Evolutionary conservation across 2,888 invertebrate genomes (phyloP), one percentile per base, ranked within the genome.

Genomic region (Pherbina coryleti): DNA sequence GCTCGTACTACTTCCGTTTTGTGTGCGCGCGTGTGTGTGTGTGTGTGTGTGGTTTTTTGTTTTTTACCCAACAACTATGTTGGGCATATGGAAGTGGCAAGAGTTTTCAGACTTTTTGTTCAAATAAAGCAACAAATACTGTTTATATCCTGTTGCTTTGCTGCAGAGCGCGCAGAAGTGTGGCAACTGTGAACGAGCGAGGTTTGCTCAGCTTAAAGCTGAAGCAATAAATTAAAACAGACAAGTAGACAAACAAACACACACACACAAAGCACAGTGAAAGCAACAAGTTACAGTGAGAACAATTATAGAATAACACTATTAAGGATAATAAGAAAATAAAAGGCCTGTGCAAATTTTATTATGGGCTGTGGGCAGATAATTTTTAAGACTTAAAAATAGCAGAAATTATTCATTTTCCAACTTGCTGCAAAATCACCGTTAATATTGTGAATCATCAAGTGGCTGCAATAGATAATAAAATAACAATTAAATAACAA

Each of bases 11-110:
- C 22, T 14, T 9, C 28, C 25, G 11, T 14, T 9, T 60, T 22
- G 69, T 37, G 80, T 79, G 78, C 78, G 64, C 69, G 57, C 28
- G 75, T 78, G 69, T 57, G 55, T 60, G 66, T 55, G 22, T 19
- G 28, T 28, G 49, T 34, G 17, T 49, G 69, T 37, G n/a, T 51
- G 11, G 3, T 5, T 19, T n/a, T 55, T 55, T 5, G 1, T 1
- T 1, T 55, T 55, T 55, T 9, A 3, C 55, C 7, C 55, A 55
- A 3, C 7, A 22, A 55, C 55, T 19, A 5, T 55, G 19, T 14
- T 11, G 57, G 28, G 57, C 19, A 22, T 44, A 37, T 44, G n/a
- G 62, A 28, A 62, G 51, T 60, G 51, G 60, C 8, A 34, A n/a
- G 22, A 57, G 60, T 9, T 31, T 31, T 31, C 31, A 55, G 28